Evolutionary conservation across 2,797 vertebrate species (phyloP).

Genomic region (Poecile montanus): DNA sequence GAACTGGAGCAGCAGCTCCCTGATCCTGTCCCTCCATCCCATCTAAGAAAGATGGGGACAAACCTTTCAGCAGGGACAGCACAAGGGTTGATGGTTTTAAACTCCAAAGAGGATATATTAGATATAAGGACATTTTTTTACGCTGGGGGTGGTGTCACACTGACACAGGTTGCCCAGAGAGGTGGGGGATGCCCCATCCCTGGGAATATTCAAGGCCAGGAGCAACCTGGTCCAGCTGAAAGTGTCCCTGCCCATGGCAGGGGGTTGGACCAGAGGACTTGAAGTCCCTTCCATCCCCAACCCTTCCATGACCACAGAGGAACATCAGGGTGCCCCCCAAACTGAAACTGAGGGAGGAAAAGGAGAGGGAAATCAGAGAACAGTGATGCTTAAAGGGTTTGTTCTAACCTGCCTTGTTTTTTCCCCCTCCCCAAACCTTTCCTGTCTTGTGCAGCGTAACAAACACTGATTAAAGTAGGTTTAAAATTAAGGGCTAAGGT

Average conservation of each 20-base stretch:
- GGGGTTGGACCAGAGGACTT: background rate
- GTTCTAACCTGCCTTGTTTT: constrained; percentile 20
- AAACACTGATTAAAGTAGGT: constrained; percentile 31
- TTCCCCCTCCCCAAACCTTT: background rate
- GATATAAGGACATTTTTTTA: background rate
- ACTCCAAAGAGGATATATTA: background rate
- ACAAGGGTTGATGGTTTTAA: background rate
- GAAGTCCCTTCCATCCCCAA: background rate
- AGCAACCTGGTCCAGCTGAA: background rate
- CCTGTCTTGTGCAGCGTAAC: constrained; percentile 8
- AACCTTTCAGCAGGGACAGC: background rate
- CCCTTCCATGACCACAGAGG: background rate
- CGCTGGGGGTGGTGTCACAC: background rate
- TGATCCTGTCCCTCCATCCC: background rate
- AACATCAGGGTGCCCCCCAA: background rate
- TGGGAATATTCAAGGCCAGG: background rate
- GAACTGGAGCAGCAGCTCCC: background rate
- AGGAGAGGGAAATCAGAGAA: background rate
- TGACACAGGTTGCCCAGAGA: background rate
- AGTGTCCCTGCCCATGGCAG: background rate
- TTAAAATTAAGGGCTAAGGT: constrained; percentile 59
- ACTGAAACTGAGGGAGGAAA: background rate
- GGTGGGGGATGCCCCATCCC: background rate
- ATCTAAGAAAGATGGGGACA: background rate
- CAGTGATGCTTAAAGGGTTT: background rate